phyloP scores from a whole-genome alignment of 2,113 vertebrate genomes.

The Psittacara wagleri region DNA sequence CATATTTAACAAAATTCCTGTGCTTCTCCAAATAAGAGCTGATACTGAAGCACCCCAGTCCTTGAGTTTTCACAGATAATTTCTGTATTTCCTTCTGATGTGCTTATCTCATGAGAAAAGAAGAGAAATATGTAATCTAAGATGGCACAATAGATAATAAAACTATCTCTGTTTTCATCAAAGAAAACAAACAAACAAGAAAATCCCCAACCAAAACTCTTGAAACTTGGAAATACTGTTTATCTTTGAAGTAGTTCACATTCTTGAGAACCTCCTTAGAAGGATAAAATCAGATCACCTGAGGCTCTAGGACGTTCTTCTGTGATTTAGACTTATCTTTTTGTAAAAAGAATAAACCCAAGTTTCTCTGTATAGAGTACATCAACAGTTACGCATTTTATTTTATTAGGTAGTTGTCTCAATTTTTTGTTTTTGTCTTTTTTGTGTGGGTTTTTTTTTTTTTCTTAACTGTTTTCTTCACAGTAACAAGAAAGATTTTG shows the following conservation, averaged over 20 bases:
- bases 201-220: neutral
- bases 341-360: neutral
- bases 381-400: neutral
- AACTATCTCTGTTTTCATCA: neutral
- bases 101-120: neutral
- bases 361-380: neutral
- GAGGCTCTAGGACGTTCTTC: neutral
- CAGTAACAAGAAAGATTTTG: neutral
- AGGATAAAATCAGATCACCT: neutral
- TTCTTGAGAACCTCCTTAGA: neutral
- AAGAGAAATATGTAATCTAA: neutral
- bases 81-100: neutral
- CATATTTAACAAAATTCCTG: neutral
- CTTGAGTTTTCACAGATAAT: neutral
- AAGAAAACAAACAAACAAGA: neutral
- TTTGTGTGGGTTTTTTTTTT: neutral
- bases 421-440: neutral
- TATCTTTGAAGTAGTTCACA: neutral
- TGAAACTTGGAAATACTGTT: neutral
- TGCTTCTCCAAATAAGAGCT: neutral
- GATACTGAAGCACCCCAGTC: neutral
- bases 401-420: neutral
- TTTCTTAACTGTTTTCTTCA: neutral
- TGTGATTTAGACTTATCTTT: neutral
- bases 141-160: neutral